phyloP scores from a whole-genome alignment of 2,888 invertebrate species.

The Hyppa rectilinea region DNA sequence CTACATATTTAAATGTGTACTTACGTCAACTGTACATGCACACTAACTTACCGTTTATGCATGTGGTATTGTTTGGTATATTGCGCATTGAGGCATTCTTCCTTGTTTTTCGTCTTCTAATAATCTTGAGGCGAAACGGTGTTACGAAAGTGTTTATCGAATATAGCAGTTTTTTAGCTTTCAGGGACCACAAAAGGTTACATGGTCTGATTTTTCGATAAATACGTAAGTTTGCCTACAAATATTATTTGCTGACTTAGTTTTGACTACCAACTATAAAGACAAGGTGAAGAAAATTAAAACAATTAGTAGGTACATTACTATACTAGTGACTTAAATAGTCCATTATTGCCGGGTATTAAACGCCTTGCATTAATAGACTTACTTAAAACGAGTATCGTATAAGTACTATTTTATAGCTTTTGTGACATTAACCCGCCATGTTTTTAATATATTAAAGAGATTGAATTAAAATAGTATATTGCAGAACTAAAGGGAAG shows the following conservation, averaged over 20 bases:
- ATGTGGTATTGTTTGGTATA: conserved; percentile 56
- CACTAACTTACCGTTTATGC: conserved; percentile 54
- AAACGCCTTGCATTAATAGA: too few relatives aligned
- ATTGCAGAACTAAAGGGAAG: too few relatives aligned
- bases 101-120: conserved; percentile 42
- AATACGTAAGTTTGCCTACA: too few relatives aligned
- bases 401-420: too few relatives aligned
- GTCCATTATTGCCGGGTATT: too few relatives aligned
- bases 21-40: conserved; percentile 70
- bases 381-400: too few relatives aligned
- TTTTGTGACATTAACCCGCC: too few relatives aligned
- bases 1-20: conserved; percentile 85
- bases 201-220: not conserved
- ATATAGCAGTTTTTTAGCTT: not conserved
- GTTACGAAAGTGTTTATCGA: conserved; percentile 10
- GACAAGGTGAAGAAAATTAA: not conserved
- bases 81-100: conserved; percentile 61
- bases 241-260: not conserved
- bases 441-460: too few relatives aligned
- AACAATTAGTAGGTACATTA: too few relatives aligned
- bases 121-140: conserved; percentile 15
- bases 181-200: not conserved
- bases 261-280: not conserved
- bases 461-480: too few relatives aligned
- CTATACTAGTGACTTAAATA: too few relatives aligned